These are phyloP conservation scores for Synanthedon formicaeformis DNA, from an alignment of 2,888 invertebrate species.

Conservation along the genomic window DNA sequence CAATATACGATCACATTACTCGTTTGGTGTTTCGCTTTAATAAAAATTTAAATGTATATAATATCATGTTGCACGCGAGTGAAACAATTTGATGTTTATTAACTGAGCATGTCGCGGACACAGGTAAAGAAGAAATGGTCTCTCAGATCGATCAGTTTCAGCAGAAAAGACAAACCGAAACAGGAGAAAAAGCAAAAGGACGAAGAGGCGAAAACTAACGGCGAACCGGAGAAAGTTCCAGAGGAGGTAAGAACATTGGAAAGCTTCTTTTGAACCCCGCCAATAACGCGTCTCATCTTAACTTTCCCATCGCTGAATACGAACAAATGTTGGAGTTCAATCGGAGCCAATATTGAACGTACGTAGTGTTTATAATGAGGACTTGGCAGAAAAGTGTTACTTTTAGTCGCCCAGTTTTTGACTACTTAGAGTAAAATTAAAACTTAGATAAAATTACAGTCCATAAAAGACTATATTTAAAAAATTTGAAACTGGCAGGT, in stretches of 20 bases:
- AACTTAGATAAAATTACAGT: too few relatives aligned
- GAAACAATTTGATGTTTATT: conserved; percentile 21
- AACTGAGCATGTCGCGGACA: conserved; percentile 44
- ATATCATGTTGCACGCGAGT: conserved; percentile 24
- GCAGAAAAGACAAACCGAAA: conserved; percentile 88
- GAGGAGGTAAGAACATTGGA: conserved; percentile 69
- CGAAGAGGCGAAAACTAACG: conserved; percentile 69
- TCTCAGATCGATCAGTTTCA: conserved; percentile 87
- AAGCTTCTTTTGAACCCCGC: not conserved
- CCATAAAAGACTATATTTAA: too few relatives aligned
- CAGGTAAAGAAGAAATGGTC: conserved; percentile 91
- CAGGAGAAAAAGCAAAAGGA: conserved; percentile 77
- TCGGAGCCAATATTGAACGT: too few relatives aligned
- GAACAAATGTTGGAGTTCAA: too few relatives aligned
- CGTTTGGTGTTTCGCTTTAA: not conserved
- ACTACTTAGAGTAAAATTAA: too few relatives aligned
- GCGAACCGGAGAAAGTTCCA: conserved; percentile 73
- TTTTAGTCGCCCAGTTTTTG: too few relatives aligned
- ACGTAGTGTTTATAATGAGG: too few relatives aligned
- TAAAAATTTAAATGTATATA: not conserved
- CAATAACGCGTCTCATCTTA: too few relatives aligned
- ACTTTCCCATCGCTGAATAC: too few relatives aligned
- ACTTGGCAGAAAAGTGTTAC: too few relatives aligned
- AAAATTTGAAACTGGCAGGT: too few relatives aligned
- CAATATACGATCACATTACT: too few relatives aligned